These are phyloP conservation scores for Nesogale talazaci DNA, from an alignment of 2,113 vertebrate genomes.

Conservation along the genomic window DNA sequence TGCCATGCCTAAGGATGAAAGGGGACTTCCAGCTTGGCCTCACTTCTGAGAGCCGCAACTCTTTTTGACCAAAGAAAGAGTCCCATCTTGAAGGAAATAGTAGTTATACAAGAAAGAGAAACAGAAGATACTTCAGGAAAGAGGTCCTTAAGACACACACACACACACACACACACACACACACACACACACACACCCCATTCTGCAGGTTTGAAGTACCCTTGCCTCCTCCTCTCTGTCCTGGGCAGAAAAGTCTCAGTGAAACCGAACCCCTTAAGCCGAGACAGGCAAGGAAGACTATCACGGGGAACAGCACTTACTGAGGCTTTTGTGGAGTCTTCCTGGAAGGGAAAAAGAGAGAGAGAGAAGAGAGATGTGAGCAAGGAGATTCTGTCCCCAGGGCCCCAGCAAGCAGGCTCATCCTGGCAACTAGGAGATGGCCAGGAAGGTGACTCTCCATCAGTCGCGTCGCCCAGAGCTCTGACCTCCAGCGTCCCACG, in stretches of 20 bases:
- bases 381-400: background rate
- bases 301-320: constrained; percentile 67
- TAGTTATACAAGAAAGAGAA: background rate
- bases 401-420: background rate
- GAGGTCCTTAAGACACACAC: background rate
- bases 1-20: background rate
- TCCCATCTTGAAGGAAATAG: constrained; percentile 15
- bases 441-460: background rate
- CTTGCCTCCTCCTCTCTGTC: background rate
- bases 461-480: background rate
- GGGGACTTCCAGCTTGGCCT: background rate
- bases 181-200: background rate
- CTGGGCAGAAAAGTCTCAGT: background rate
- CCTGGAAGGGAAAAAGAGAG: constrained; percentile 52
- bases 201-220: background rate
- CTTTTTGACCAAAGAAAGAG: background rate
- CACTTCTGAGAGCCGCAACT: background rate
- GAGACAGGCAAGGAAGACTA: background rate
- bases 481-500: background rate
- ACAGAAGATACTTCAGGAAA: background rate
- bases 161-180: background rate
- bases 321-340: constrained; percentile 76
- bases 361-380: background rate
- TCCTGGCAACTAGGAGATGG: fast-evolving
- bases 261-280: constrained; percentile 2